Evolutionary conservation across 2,113 vertebrate genomes (phyloP), one percentile per base, ranked within the genome.

Genomic region (Copsychus sechellarum): DNA sequence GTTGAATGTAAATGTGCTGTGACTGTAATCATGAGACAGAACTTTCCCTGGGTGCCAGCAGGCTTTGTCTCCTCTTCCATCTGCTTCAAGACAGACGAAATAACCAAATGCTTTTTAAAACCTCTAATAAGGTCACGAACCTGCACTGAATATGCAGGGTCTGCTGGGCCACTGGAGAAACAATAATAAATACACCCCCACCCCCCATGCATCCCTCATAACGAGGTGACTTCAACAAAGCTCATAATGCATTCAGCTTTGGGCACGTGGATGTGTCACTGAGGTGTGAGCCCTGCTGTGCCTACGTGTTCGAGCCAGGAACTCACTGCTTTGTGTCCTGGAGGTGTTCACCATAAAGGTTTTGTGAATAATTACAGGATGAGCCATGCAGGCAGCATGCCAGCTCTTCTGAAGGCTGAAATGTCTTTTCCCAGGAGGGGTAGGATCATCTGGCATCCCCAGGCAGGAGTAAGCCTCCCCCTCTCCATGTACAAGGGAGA

Each of bases 401-500:
- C 16, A 23, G 11, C 6, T 56, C 31, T 92, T 69, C 69, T 20
- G 24, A 15, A n/a, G 31, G 10, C 23, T 57, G 38, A 25, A 64
- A 42, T 15, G 2, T 23, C 29, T 45, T 78, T 31, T 5, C 23
- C 11, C 45, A 12, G 64, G 22, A 92, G 7, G 10, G 12, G 6
- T 12, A 45, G 36, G 33, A 47, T 62, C 43, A 15, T 11, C 24
- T 31, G 29, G 16, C 5, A 6, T 34, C 24, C 21, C 26, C 23
- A 40, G 51, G 29, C 25, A 50, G 69, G 19, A 61, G 4, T 15
- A 48, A 89, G 10, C 14, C 28, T 79, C n/a, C 34, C 21, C 0
- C n/a, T 62, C 48, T 60, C 14, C 0, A 0, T 29, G 33, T 6
- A 1, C 11, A 23, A 18, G 45, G 4, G 29, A 62, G 19, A 31